Base-by-base conservation (phyloP, 2,888 invertebrate genomes). In the Pollenia labialis region DNA sequence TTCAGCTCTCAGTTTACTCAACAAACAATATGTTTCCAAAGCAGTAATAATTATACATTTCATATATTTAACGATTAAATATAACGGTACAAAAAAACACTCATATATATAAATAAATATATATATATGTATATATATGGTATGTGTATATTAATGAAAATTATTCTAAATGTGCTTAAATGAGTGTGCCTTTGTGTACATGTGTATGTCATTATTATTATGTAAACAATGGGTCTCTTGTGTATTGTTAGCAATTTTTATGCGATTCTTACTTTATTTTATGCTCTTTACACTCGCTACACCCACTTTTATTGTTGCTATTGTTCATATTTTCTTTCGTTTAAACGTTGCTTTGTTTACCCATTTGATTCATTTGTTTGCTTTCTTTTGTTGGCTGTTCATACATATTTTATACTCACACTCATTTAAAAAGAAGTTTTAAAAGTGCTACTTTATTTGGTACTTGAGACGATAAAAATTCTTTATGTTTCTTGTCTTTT, bases 211-310 rank as follows among this genome's bases (percentile, higher is more conserved):
- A 23, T 72, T 81, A 64, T 81, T 48, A 40, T 72, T 50, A 66
- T 81, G 42, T 72, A 11, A 16, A 81, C 81, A 81, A 81, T 58
- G 42, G 16, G 11, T 48, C 81, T 81, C 81, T 72, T 64, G 66
- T 56, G 81, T 81, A 66, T 81, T 81, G 66, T 81, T 56, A 74
- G 50, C n/a, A 72, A 56, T 58, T 64, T 77, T 56, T 71, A 69
- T 77, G 9, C 7, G 3, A 52, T 44, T 56, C n/a, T 82, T 68
- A 14, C 40, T 44, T 64, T n/a, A 48, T 44, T 66, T 68, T 18
- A 48, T 44, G n/a, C 4, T 66, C 7, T 56, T 68, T 58, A 58
- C 16, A 58, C 52, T 56, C 18, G 14, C 56, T 82, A 46, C 62
- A 60, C 23, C 48, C 62, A 68, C 54, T 82, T 68, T 64, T 69